Conservation (phyloP, 2,888 invertebrate species). For the Eurytoma adleriae region DNA sequence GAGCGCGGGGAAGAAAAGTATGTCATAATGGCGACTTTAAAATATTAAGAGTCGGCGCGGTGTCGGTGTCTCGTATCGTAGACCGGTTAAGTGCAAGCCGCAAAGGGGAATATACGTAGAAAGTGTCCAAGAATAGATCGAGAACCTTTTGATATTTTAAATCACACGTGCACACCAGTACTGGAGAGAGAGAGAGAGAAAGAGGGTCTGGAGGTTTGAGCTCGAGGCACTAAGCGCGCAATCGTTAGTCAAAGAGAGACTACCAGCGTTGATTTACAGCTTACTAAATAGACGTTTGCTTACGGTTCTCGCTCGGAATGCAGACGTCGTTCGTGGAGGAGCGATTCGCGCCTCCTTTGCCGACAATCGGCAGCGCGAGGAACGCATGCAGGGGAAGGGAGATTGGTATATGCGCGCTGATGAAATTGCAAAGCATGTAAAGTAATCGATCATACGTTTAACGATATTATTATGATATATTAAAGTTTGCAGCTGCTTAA, state of each 20-base stretch:
- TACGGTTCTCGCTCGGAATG: constrained; percentile 31
- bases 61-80: background rate
- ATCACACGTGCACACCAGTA: background rate
- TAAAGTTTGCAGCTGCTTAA: too few species aligned
- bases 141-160: constrained; percentile 37
- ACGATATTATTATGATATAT: too few species aligned
- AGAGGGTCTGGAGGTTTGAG: background rate
- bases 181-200: constrained; percentile 3
- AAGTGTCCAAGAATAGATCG: constrained; percentile 41
- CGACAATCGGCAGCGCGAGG: background rate
- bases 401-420: background rate
- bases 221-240: constrained; percentile 42
- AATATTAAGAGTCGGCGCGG: constrained; percentile 29
- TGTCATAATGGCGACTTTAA: constrained; percentile 34
- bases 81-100: constrained; percentile 45
- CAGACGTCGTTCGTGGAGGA: constrained; percentile 1
- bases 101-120: constrained; percentile 36
- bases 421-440: background rate
- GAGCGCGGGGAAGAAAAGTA: constrained; percentile 6
- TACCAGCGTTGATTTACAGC: constrained; percentile 65
- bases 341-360: background rate
- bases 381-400: background rate
- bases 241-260: constrained; percentile 64
- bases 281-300: constrained; percentile 64
- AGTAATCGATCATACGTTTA: background rate